Conservation (phyloP, 2,797 vertebrate genomes). For the Cetoscarus ocellatus region DNA sequence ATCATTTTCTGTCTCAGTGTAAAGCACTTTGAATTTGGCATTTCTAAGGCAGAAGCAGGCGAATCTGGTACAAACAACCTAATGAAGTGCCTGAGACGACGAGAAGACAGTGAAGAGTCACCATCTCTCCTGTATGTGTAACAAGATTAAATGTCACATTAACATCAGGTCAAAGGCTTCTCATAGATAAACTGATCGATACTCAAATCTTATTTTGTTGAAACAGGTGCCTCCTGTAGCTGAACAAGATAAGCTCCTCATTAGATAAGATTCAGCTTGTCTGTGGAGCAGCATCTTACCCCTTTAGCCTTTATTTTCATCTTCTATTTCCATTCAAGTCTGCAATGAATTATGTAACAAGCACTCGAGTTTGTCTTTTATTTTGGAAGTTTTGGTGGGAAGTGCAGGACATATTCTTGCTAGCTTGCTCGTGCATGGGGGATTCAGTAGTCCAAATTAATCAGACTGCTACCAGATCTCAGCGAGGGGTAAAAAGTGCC, state of each 20-base stretch:
- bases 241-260: conserved; percentile 33
- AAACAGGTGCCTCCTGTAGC: too few relatives aligned
- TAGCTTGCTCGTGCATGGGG: conserved; percentile 2
- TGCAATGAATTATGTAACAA: not conserved
- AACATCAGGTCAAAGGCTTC: conserved; percentile 47
- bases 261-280: too few relatives aligned
- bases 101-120: not conserved
- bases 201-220: conserved; percentile 27
- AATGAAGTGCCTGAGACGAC: not conserved
- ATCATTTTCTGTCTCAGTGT: too few relatives aligned
- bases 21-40: too few relatives aligned
- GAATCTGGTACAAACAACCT: too few relatives aligned
- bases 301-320: too few relatives aligned
- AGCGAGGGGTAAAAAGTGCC: conserved; percentile 19
- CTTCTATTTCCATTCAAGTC: too few relatives aligned
- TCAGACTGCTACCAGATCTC: conserved; percentile 43
- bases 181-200: conserved; percentile 36
- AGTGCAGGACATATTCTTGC: conserved; percentile 1
- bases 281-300: too few relatives aligned
- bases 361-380: conserved; percentile 5
- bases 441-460: conserved; percentile 47
- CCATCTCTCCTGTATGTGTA: conserved; percentile 3
- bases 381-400: conserved; percentile 60
- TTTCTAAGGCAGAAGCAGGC: too few relatives aligned
- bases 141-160: conserved; percentile 51